Evolutionary conservation across 2,113 vertebrate genomes (phyloP).

Genomic region (Antigone vipio): DNA sequence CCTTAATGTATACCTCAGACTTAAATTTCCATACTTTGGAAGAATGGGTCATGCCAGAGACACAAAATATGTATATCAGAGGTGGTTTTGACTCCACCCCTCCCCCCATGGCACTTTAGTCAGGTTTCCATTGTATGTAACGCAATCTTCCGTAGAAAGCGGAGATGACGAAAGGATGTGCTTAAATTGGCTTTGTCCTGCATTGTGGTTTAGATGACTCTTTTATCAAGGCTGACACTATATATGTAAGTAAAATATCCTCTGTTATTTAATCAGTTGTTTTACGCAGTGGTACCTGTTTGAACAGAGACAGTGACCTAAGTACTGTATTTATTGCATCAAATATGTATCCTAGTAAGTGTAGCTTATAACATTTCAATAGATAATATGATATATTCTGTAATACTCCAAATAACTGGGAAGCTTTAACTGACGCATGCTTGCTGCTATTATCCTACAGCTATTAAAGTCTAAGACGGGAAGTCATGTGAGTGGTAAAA

Average conservation of each 20-base stretch:
- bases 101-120: not conserved
- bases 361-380: constrained; percentile 53
- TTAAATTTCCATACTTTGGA: not conserved
- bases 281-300: constrained; percentile 48
- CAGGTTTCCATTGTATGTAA: not conserved
- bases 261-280: constrained; percentile 52
- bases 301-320: constrained; percentile 50
- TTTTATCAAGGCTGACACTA: constrained; percentile 13
- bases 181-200: constrained; percentile 32
- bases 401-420: constrained; percentile 42
- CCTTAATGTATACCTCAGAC: not conserved
- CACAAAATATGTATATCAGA: not conserved
- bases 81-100: not conserved
- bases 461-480: constrained; percentile 33
- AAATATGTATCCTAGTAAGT: constrained; percentile 33
- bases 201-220: constrained; percentile 45
- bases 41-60: not conserved
- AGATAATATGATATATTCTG: constrained; percentile 45
- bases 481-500: constrained; percentile 32
- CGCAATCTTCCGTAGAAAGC: not conserved
- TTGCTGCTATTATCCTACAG: constrained; percentile 44
- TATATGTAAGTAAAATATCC: constrained; percentile 19
- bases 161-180: not conserved
- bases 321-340: constrained; percentile 38
- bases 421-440: constrained; percentile 60